phyloP scores from a whole-genome alignment of 2,797 vertebrate genomes.

The Sylvilagus floridanus region DNA sequence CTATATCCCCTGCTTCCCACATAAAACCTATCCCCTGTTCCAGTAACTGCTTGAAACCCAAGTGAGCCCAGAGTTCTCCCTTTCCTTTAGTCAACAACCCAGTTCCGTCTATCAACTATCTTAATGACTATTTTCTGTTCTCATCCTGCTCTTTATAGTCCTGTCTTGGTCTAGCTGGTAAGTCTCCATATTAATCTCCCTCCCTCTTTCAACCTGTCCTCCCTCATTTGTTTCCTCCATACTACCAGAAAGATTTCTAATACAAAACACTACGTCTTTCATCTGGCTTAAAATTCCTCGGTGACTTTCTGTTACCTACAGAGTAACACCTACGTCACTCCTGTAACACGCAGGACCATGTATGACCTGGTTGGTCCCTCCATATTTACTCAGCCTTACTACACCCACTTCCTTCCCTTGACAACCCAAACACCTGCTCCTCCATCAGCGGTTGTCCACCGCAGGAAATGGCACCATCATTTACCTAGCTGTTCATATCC shows the following conservation, averaged over 20 bases:
- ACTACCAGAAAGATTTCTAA: conserved; percentile 11
- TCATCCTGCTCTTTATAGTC: neutral
- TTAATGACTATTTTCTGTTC: neutral
- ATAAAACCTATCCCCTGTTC: conserved; percentile 8
- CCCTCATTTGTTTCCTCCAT: neutral
- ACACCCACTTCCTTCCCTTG: neutral
- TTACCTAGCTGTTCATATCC: neutral
- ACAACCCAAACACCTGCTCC: neutral
- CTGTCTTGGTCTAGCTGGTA: neutral
- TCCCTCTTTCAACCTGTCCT: neutral
- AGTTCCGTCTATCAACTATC: neutral
- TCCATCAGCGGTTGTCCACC: neutral
- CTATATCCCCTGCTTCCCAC: neutral
- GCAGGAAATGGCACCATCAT: neutral
- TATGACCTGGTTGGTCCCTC: neutral
- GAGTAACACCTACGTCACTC: neutral
- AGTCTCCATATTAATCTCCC: neutral
- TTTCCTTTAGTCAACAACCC: neutral
- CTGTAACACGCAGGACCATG: neutral
- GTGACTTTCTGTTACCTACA: neutral
- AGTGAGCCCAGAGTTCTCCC: neutral
- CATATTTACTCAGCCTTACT: neutral
- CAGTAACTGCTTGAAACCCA: conserved; percentile 42
- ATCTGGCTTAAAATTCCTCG: conserved; percentile 2
- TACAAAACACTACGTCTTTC: neutral